A percentile compares a stretch with the other conserved stretches of the same genome.
These are phyloP conservation scores for Ectropis grisescens DNA, from an alignment of 1,140 invertebrate species.

Conservation along the genomic window DNA sequence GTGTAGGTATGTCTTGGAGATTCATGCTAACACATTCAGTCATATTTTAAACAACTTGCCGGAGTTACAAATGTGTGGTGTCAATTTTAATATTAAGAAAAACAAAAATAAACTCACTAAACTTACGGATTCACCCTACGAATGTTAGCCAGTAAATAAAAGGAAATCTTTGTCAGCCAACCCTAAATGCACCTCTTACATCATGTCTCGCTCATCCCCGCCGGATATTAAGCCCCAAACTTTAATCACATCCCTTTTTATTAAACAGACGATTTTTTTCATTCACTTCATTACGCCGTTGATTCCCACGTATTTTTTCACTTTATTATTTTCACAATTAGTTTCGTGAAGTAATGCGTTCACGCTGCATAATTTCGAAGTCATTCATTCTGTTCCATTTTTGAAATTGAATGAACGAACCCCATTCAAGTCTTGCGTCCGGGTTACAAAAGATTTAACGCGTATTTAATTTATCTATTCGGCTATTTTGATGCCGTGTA, in stretches of 20 bases:
- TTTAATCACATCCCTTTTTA: constrained; percentile 59
- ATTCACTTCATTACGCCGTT: constrained; percentile 52
- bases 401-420: constrained; percentile 36
- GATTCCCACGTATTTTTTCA: constrained; percentile 56
- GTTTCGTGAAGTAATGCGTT: constrained; percentile 54
- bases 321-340: constrained; percentile 56
- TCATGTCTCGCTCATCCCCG: constrained; percentile 57
- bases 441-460: not conserved
- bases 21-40: no score
- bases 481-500: no score
- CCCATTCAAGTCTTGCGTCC: not conserved
- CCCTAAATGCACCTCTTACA: no score
- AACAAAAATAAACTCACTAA: no score
- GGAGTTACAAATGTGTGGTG: no score
- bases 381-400: constrained; percentile 28
- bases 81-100: no score
- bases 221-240: constrained; percentile 60
- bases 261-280: constrained; percentile 49
- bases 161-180: no score
- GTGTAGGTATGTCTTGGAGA: no score
- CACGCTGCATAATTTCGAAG: constrained; percentile 61
- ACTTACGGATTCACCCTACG: no score
- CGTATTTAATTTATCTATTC: no score
- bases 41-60: no score
- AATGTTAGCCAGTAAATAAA: no score